A percentile compares a stretch with the other conserved stretches of the same genome.
Conservation (phyloP, 1,140 invertebrate genomes). For the Glomeris maerens region DNA sequence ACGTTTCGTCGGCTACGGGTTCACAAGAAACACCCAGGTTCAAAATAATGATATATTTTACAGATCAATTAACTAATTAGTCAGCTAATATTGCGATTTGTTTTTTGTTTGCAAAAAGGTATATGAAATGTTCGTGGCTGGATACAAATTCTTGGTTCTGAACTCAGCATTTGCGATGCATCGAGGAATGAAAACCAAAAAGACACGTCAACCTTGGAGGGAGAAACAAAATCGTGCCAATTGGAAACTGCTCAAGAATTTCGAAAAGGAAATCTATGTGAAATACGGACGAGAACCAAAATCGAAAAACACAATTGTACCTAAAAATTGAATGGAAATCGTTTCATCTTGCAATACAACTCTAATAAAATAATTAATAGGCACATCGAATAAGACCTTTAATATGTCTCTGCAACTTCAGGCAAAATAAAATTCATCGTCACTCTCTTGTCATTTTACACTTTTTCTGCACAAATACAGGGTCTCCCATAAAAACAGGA, state of each 20-base stretch:
- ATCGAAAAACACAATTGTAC: conserved; percentile 5
- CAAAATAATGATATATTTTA: not conserved
- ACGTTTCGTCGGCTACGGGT: conserved; percentile 84
- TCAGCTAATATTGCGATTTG: not conserved
- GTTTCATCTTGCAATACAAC: no score
- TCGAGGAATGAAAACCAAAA: conserved; percentile 62
- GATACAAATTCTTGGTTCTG: conserved; percentile 75
- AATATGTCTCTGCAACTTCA: no score
- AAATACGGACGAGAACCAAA: conserved; percentile 51
- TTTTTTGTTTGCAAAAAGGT: conserved; percentile 44
- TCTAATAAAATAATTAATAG: no score
- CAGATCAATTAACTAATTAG: not conserved
- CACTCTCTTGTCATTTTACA: no score
- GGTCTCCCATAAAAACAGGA: no score
- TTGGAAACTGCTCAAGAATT: conserved; percentile 61
- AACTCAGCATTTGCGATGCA: conserved; percentile 81
- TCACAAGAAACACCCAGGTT: conserved; percentile 86
- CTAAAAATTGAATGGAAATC: no score
- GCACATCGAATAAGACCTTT: no score
- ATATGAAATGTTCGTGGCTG: conserved; percentile 83
- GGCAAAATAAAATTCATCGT: no score
- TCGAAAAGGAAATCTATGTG: conserved; percentile 67
- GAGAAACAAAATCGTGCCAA: conserved; percentile 72
- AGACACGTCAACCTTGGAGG: conserved; percentile 59
- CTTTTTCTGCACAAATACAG: no score